Percentiles rank a stretch among this genome's conserved stretches.
phyloP scores from a whole-genome alignment of 2,113 vertebrate species.

The Coptodon rendalli region DNA sequence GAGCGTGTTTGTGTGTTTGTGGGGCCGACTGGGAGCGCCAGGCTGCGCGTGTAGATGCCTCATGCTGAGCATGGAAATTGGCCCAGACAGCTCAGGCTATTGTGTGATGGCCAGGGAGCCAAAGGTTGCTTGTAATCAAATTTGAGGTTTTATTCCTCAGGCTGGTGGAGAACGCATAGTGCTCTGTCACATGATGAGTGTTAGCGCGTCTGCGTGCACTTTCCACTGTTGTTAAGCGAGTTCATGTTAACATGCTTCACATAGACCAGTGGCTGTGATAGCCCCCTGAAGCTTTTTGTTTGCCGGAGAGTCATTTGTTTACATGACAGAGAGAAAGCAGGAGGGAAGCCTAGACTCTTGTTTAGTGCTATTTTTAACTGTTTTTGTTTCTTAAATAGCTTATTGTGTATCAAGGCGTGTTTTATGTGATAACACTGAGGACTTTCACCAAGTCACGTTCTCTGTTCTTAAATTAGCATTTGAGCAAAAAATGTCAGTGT shows the following conservation, averaged over 20 bases:
- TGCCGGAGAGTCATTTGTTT: conserved; percentile 28
- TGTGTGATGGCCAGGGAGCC: conserved; percentile 91
- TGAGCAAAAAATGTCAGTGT: neutral
- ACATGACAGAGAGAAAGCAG: neutral
- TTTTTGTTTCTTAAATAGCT: neutral
- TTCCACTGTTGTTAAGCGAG: conserved; percentile 46
- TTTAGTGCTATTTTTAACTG: neutral
- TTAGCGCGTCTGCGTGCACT: conserved; percentile 34
- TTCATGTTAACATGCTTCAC: conserved; percentile 44
- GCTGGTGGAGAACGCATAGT: conserved; percentile 81
- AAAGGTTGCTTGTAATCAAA: conserved; percentile 99
- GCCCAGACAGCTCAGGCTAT: conserved; percentile 94
- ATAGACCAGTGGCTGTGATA: conserved; percentile 3
- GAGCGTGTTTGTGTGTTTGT: conserved; percentile 34
- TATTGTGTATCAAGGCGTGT: neutral
- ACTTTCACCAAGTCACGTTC: neutral
- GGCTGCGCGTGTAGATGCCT: conserved; percentile 86
- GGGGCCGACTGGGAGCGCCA: conserved; percentile 76
- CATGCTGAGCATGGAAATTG: conserved; percentile 99
- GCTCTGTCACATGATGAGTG: conserved; percentile 63
- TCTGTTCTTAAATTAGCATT: neutral
- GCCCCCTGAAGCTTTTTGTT: conserved; percentile 31
- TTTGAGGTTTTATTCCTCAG: conserved; percentile 84
- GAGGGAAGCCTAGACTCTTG: neutral
- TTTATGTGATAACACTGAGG: neutral